Evolutionary conservation across 2,113 vertebrate genomes (phyloP), one percentile per base, ranked within the genome.

Genomic region (Tragelaphus scriptus): DNA sequence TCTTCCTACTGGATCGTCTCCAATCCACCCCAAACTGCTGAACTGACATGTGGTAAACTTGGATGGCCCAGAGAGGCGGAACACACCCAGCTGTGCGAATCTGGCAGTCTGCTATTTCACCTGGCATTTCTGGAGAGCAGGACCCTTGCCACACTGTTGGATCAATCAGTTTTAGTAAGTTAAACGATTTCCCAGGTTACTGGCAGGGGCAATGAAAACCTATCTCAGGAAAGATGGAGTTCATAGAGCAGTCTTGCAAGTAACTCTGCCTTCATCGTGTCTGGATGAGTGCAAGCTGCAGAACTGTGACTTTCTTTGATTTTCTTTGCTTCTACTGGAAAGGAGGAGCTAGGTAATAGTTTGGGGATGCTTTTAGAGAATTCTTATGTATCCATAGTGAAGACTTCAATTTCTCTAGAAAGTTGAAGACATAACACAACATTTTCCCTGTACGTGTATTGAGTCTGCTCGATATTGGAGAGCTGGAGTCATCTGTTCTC

Each of bases 71-170:
- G 75, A 14, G 91, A 44, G 85, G 92, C n/a, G 25, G 95, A 94
- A 93, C 88, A 84, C 28, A 65, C 75, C 93, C 96, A 95, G 88
- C 97, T 92, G 98, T 88, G 95, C 2, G 1, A 68, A 40, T 3
- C 95, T 84, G 96, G 92, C 96, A 96, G 95, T 56, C 47, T 51
- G 79, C 75, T 93, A 23, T 89, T 94, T 92, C 97, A 79, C 30
- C 36, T 89, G 98, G 94, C 85, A 65, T n/a, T 97, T 98, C 97
- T 98, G 98, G 98, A 92, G 68, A 96, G 92, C 17, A 21, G 71
- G 94, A 47, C 21, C 0, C 82, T 88, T 61, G 94, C 95, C 97
- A 98, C 93, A 96, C 90, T 94, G 97, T 86, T 8, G 86, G 58
- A 95, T 14, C 97, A 95, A 88, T 89, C 6, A 0, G 80, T 90